These are phyloP conservation scores for Cataglyphis rosenhaueri DNA, from an alignment of 2,888 invertebrate genomes.

Conservation along the genomic window DNA sequence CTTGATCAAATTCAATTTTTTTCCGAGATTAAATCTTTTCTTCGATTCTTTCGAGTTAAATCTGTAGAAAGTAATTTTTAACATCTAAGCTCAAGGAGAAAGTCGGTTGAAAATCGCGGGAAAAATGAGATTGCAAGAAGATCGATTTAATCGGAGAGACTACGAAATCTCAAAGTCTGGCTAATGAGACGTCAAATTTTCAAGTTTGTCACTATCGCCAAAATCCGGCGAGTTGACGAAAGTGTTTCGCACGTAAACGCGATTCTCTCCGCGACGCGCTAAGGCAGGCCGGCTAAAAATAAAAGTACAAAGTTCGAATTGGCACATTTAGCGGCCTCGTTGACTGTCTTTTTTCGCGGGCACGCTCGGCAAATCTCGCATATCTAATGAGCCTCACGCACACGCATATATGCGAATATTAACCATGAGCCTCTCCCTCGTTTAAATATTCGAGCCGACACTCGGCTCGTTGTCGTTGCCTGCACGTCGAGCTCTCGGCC, in stretches of 20 bases:
- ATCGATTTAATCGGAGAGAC: neutral
- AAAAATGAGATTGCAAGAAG: neutral
- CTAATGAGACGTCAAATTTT: conserved; percentile 8
- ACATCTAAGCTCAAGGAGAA: neutral
- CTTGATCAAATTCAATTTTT: neutral
- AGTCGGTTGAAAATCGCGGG: neutral
- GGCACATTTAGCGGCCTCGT: conserved; percentile 24
- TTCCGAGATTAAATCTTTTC: neutral
- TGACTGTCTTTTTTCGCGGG: conserved; percentile 30
- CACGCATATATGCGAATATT: conserved; percentile 16
- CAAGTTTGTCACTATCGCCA: neutral
- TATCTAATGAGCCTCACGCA: conserved; percentile 40
- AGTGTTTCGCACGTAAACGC: conserved; percentile 37
- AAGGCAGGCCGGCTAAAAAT: conserved; percentile 40
- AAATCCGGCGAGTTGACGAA: conserved; percentile 32
- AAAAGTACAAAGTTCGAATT: conserved; percentile 49
- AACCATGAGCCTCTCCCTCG: conserved; percentile 11
- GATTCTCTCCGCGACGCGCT: conserved; percentile 25
- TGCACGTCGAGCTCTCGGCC: conserved; percentile 56
- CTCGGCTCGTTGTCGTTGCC: conserved; percentile 8
- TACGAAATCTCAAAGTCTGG: neutral
- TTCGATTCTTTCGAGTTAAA: neutral
- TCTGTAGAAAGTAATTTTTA: neutral
- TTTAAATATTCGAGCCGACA: conserved; percentile 32
- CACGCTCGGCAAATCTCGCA: conserved; percentile 23